phyloP scores from a whole-genome alignment of 2,113 vertebrate species.

The Brienomyrus longianalis region DNA sequence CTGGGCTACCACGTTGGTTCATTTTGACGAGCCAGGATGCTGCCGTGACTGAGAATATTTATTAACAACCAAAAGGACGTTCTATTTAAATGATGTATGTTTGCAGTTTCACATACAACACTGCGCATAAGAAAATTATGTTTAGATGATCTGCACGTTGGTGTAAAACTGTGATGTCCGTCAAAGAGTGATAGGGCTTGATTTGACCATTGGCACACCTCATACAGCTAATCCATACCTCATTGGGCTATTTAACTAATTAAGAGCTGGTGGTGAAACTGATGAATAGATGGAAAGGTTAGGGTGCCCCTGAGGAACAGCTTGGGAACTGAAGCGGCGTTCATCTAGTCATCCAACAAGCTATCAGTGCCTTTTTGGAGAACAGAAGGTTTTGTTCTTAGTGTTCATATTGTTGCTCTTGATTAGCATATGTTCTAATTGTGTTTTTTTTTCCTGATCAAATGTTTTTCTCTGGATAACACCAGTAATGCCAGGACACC shows the following conservation, averaged over 20 bases:
- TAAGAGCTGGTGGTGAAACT: neutral
- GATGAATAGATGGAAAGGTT: neutral
- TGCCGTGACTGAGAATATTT: neutral
- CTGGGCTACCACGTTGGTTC: constrained; percentile 43
- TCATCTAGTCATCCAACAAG: neutral
- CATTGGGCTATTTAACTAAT: neutral
- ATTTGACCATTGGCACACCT: neutral
- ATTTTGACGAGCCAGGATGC: neutral
- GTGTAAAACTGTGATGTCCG: neutral
- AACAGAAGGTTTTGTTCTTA: neutral
- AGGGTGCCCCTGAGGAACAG: neutral
- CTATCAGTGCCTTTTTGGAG: neutral
- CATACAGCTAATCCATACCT: neutral
- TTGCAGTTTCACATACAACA: neutral
- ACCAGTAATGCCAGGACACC: neutral
- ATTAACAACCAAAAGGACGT: neutral
- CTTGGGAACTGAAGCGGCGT: neutral
- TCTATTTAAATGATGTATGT: neutral
- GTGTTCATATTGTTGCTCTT: neutral
- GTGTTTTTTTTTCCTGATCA: too few species aligned
- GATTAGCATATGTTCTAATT: neutral
- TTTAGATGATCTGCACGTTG: neutral
- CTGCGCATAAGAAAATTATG: neutral
- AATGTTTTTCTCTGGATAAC: too few species aligned
- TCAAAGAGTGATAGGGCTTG: neutral